Evolutionary conservation across 2,888 invertebrate species (phyloP).

Genomic region (Meloe dianella): DNA sequence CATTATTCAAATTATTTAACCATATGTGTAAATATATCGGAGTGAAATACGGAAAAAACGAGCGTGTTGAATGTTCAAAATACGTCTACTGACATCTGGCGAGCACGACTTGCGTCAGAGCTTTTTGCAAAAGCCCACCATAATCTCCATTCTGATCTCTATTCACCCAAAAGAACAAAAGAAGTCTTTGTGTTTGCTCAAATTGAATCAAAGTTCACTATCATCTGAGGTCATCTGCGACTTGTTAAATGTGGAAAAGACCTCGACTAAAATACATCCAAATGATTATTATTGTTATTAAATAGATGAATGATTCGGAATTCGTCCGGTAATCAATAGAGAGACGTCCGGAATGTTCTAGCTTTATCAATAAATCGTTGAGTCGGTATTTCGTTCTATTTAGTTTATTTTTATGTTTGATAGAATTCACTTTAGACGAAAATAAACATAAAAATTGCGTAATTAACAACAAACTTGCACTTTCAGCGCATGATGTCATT

Average conservation of each 20-base stretch:
- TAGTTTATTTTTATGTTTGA: background rate
- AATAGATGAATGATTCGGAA: background rate
- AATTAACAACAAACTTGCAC: background rate
- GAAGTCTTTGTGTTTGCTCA: background rate
- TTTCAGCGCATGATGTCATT: background rate
- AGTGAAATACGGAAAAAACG: background rate
- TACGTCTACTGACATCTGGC: slow-evolving; percentile 5
- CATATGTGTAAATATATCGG: background rate
- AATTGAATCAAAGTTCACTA: background rate
- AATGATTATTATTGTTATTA: background rate
- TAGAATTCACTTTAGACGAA: background rate
- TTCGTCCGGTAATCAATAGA: background rate
- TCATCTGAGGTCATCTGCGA: slow-evolving; percentile 8
- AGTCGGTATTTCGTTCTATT: background rate
- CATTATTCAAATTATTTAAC: slow-evolving; percentile 2
- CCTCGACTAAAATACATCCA: background rate
- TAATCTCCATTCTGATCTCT: background rate
- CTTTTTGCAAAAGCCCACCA: background rate
- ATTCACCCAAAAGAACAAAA: background rate
- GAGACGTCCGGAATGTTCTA: background rate
- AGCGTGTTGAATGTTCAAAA: background rate
- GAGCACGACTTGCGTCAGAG: background rate
- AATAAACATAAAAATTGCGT: background rate
- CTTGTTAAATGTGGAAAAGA: background rate
- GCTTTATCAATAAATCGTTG: background rate